Conservation (phyloP, 2,888 invertebrate species). For the Parnassius smintheus region DNA sequence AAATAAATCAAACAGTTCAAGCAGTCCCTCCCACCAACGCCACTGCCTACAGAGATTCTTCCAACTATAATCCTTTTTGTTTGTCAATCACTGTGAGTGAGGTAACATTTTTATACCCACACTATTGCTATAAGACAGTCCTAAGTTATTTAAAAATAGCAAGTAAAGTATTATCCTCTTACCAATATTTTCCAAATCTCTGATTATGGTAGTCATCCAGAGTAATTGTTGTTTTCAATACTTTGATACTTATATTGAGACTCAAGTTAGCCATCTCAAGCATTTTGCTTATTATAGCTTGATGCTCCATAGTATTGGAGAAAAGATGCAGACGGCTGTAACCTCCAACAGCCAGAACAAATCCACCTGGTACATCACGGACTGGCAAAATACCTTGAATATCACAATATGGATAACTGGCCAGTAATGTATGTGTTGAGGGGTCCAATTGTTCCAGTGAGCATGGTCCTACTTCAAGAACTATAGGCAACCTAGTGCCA, state of each 20-base stretch:
- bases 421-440: constrained; percentile 89
- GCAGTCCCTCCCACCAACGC: no score
- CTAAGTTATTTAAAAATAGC: no score
- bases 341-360: constrained; percentile 94
- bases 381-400: constrained; percentile 83
- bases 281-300: constrained; percentile 93
- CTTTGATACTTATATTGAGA: constrained; percentile 91
- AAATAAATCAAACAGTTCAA: no score
- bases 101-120: no score
- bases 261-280: constrained; percentile 90
- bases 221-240: constrained; percentile 90
- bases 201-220: constrained; percentile 93
- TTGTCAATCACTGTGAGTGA: no score
- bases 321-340: constrained; percentile 96
- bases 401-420: constrained; percentile 77
- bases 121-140: no score
- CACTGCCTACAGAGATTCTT: no score
- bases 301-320: constrained; percentile 88
- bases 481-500: constrained; percentile 92
- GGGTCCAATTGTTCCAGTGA: constrained; percentile 96
- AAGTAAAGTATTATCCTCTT: constrained; percentile 31
- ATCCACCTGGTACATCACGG: constrained; percentile 94
- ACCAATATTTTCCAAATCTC: constrained; percentile 96
- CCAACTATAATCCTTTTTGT: no score
- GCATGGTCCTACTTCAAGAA: constrained; percentile 95